Evolutionary conservation across 2,113 vertebrate species (phyloP), one percentile per base, ranked within the genome.

Genomic region (Coreoperca whiteheadi): DNA sequence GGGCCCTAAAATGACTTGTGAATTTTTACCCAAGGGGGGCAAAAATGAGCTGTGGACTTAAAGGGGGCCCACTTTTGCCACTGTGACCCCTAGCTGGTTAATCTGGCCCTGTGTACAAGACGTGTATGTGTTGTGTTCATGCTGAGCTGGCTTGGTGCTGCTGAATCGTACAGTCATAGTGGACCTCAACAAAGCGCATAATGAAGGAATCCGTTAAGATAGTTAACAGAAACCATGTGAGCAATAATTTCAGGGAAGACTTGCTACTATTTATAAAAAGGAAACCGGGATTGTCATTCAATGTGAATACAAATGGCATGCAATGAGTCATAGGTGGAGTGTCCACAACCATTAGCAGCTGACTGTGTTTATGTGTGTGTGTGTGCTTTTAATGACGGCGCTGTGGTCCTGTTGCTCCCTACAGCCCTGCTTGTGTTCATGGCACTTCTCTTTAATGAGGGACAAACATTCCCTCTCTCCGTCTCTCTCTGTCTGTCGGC

Each of bases 401-500:
- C 83, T 79, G 83, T 50, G 84, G 87, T 83, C 77, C 75, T 15
- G 71, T 81, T 39, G 78, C 69, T 92, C 81, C 83, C 59, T 46
- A 34, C 77, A 81, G 69, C 82, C 80, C 56, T 21, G 67, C 83
- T 88, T 81, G 85, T 88, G 88, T 92, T 81, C 68, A 80, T 78
- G 79, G 63, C 81, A 68, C 84, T 85, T 88, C 77, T 84, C 74
- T 88, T 83, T 93, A 92, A 93, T 92, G 89, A 92, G 89, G 85
- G 90, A 93, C 87, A 90, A 87, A 90, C 88, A 81, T 76, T 76
- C 64, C 64, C 59, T 69, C 64, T 66, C 83, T 83, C n/a, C 50
- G 37, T 85, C 60, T 64, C 63, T 81, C 80, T 74, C 70, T 68
- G 78, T 80, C 84, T 68, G 75, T 79, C 84, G 83, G 83, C 64